phyloP scores from a whole-genome alignment of 2,888 invertebrate species.

The Ennomos quercinarius region DNA sequence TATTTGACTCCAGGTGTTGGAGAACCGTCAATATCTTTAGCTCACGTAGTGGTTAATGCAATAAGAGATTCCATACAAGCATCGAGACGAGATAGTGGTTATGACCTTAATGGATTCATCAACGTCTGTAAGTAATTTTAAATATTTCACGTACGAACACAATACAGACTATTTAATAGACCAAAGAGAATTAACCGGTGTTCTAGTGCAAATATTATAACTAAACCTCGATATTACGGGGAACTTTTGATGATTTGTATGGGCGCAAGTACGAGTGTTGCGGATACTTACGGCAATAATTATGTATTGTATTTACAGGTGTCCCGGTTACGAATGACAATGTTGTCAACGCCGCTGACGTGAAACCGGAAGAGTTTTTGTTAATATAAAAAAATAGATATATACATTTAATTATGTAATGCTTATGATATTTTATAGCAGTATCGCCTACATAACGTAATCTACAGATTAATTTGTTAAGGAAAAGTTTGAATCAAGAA shows the following conservation, averaged over 20 bases:
- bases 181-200: constrained; percentile 9
- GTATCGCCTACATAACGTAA: too few relatives aligned
- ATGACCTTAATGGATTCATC: constrained; percentile 43
- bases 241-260: constrained; percentile 23
- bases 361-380: constrained; percentile 55
- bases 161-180: constrained; percentile 2
- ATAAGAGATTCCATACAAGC: constrained; percentile 51
- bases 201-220: neutral
- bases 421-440: too few relatives aligned
- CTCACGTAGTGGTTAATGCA: constrained; percentile 52
- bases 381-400: too few relatives aligned
- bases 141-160: too few relatives aligned
- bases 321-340: constrained; percentile 59
- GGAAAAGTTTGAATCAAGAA: too few relatives aligned
- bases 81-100: constrained; percentile 52
- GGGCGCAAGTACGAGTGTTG: too few relatives aligned
- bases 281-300: neutral
- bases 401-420: too few relatives aligned
- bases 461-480: too few relatives aligned
- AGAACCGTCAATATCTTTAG: constrained; percentile 54
- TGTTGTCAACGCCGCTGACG: constrained; percentile 50
- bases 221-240: constrained; percentile 5
- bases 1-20: constrained; percentile 46
- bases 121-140: constrained; percentile 48
- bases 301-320: constrained; percentile 48